A percentile compares a stretch with the other conserved stretches of the same genome.
phyloP scores from a whole-genome alignment of 2,888 invertebrate species.

The Oithona nana region DNA sequence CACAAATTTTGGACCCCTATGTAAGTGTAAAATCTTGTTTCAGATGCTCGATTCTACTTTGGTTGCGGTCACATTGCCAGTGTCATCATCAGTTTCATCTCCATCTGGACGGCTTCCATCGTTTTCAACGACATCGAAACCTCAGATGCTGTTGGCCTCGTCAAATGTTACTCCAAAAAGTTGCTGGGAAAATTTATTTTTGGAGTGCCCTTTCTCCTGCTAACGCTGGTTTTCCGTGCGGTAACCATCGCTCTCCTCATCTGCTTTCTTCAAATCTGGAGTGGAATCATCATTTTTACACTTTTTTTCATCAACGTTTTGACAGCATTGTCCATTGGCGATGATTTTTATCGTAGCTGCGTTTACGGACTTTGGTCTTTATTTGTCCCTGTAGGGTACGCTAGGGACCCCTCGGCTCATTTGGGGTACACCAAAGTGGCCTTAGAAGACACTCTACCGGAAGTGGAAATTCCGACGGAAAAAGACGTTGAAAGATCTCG shows the following conservation, averaged over 20 bases:
- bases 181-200: constrained; percentile 5
- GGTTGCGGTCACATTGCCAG: constrained; percentile 1
- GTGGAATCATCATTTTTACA: background rate
- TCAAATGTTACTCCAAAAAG: background rate
- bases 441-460: background rate
- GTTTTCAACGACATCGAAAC: constrained; percentile 10
- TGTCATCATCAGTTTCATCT: constrained; percentile 5
- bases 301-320: constrained; percentile 12
- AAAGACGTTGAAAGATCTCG: background rate
- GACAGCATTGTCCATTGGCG: background rate
- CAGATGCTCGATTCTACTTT: constrained; percentile 7
- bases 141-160: background rate
- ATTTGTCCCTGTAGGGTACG: constrained; percentile 9
- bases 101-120: background rate
- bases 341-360: background rate
- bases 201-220: background rate
- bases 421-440: constrained; percentile 1
- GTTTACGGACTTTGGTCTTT: constrained; percentile 5
- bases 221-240: background rate
- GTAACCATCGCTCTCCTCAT: constrained; percentile 6
- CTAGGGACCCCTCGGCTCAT: background rate
- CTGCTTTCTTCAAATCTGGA: constrained; percentile 7
- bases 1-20: background rate
- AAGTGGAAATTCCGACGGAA: background rate
- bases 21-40: background rate